Base-by-base conservation (phyloP, 2,888 invertebrate species). In the Pristionchus mayeri region DNA sequence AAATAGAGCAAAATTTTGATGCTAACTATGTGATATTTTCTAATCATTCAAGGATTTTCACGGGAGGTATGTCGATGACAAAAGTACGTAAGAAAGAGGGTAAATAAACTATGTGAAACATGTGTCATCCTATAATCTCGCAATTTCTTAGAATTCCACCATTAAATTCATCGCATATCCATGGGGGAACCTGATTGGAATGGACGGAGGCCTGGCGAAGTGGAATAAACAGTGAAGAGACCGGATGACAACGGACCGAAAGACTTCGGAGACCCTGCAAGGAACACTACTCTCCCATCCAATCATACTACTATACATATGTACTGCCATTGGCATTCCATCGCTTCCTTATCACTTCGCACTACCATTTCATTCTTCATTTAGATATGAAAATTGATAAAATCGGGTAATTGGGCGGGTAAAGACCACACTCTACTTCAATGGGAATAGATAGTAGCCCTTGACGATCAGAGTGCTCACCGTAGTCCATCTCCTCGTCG, bases 401-500 rank as follows among this genome's bases (percentile, higher is more conserved):
- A n/a, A n/a, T n/a, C 44, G 44, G 13, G 44, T 44, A 44, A 44
- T 9, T 44, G 44, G 44, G 6, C 6, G 44, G n/a, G n/a, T n/a
- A n/a, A n/a, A n/a, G n/a, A n/a, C n/a, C 34, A 27, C 9, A 30
- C 30, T 30, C 16, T 27, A 37, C 34, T 37, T 6, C 44, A 44
- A 44, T 13, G 13, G 44, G 6, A 44, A 44, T 44, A 6, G 9
- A 67, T 67, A 27, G 18, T 40, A 21, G n/a, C n/a, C n/a, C n/a
- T n/a, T n/a, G n/a, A n/a, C n/a, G n/a, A n/a, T n/a, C n/a, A n/a
- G n/a, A n/a, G 21, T 3, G 6, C 81, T 30, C n/a, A 82, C 81
- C 81, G 37, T 63, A 82, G n/a, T 82, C 63, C 81, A 82, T 82
- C 30, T 85, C 85, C 24, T 89, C 89, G 48, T 88, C 88, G 18